phyloP scores from a whole-genome alignment of 2,797 vertebrate genomes.

The Adelosebastes latens region DNA sequence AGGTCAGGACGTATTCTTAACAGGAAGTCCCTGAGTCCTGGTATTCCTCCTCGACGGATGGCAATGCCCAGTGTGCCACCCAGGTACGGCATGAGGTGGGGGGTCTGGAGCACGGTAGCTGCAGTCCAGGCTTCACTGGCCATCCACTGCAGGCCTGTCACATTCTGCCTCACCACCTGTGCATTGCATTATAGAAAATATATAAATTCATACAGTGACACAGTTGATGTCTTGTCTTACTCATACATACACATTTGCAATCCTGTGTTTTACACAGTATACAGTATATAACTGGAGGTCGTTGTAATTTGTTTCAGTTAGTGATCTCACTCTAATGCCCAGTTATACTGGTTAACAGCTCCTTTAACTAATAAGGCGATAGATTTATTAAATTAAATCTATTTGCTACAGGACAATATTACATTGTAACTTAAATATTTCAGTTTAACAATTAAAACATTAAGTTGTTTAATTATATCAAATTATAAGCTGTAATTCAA shows the following conservation, averaged over 20 bases:
- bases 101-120: constrained; percentile 41
- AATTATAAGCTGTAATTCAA: neutral
- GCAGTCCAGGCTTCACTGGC: constrained; percentile 57
- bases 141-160: constrained; percentile 61
- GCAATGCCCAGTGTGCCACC: constrained; percentile 70
- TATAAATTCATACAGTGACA: neutral
- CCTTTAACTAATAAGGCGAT: neutral
- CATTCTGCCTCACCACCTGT: constrained; percentile 61
- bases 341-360: neutral
- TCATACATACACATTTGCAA: neutral
- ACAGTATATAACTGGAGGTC: neutral
- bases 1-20: constrained; percentile 40
- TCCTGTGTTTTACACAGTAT: too few relatives aligned
- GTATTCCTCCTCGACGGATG: constrained; percentile 76
- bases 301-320: neutral
- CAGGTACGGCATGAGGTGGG: constrained; percentile 51
- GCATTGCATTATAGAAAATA: neutral
- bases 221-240: neutral
- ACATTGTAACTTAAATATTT: neutral
- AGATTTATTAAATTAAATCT: neutral
- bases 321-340: neutral
- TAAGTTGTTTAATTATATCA: too few relatives aligned
- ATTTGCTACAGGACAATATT: neutral
- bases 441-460: too few relatives aligned
- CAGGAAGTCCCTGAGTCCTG: constrained; percentile 68